Base-by-base conservation (phyloP, 2,797 vertebrate species). In the Pelodytes ibericus region DNA sequence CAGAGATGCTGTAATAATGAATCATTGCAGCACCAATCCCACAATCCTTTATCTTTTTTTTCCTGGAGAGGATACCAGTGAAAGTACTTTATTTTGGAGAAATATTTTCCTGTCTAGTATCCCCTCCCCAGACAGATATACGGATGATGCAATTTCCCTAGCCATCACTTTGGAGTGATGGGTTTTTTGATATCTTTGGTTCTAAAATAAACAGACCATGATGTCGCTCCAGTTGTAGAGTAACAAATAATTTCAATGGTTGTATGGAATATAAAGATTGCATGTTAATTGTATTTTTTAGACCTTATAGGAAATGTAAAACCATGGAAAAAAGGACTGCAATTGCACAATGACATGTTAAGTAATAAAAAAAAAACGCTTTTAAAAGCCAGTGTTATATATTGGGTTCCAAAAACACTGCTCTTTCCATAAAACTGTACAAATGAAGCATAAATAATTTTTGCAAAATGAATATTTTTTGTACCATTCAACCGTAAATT, bases 141-240 rank as follows among this genome's bases (percentile, higher is more conserved):
- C 0, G 0, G 41, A 81, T 83, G 77, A 84, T 82, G 70, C 58
- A 81, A 75, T 82, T 84, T 85, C 83, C 80, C 71, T 65, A 33
- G 73, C 30, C 66, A 66, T 82, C 63, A 5, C 70, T 84, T 80
- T 82, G 57, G 75, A 85, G 41, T 76, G 62, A 84, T 84, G 81
- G 79, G 18, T 71, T 84, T 84, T 85, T 77, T 83, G 85, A 82
- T 82, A 84, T 83, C 77, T 83, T 79, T 81, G 27, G 75, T 62
- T 82, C 58, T 59, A 66, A 63, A 39, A 24, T 15, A 0, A 51
- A 72, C 24, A 13, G 29, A 78, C 22, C 41, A 49, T 41, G 20
- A 53, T 53, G n/a, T 2, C 49, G 7, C 8, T 22, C 22, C 49
- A 53, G 5, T 22, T 22, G 20, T 20, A 24, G 6, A 53, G 41